A percentile compares a stretch with the other conserved stretches of the same genome.
Evolutionary conservation across 2,888 invertebrate genomes (phyloP).

Genomic region (Amphipoea oculea): DNA sequence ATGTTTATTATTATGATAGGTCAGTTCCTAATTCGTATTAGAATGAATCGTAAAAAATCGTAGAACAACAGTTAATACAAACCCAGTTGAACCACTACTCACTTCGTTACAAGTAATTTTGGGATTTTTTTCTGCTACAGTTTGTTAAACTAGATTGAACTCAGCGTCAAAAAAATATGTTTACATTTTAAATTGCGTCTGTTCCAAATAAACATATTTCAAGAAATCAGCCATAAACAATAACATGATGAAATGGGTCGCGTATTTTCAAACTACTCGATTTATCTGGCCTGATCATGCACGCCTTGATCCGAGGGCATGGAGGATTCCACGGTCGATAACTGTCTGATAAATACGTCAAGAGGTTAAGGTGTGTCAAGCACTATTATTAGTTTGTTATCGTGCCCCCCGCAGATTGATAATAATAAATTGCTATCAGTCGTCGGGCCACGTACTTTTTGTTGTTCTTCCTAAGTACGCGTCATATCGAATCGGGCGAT

Average conservation of each 20-base stretch:
- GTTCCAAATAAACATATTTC: constrained; percentile 27
- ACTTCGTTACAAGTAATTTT: not conserved
- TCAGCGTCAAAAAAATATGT: not conserved
- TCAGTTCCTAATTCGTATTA: not conserved
- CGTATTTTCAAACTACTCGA: constrained; percentile 33
- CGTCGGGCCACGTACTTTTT: constrained; percentile 37
- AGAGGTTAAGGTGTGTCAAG: constrained; percentile 63
- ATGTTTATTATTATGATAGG: not conserved
- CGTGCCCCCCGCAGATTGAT: constrained; percentile 63
- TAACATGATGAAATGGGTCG: constrained; percentile 50
- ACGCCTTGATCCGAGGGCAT: constrained; percentile 43
- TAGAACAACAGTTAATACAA: not conserved
- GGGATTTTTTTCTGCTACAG: not conserved
- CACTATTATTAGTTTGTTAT: constrained; percentile 63
- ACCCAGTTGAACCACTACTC: not conserved
- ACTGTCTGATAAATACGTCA: constrained; percentile 48
- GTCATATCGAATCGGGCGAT: constrained; percentile 28
- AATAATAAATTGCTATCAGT: constrained; percentile 60
- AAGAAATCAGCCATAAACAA: constrained; percentile 25
- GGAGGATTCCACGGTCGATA: constrained; percentile 62
- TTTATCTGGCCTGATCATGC: constrained; percentile 30
- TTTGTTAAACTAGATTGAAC: not conserved
- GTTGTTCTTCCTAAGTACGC: constrained; percentile 36
- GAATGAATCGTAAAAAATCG: not conserved
- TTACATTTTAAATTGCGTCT: constrained; percentile 5